Evolutionary conservation across 2,113 vertebrate species (phyloP), one percentile per base, ranked within the genome.

Genomic region (Bubo scandiacus): DNA sequence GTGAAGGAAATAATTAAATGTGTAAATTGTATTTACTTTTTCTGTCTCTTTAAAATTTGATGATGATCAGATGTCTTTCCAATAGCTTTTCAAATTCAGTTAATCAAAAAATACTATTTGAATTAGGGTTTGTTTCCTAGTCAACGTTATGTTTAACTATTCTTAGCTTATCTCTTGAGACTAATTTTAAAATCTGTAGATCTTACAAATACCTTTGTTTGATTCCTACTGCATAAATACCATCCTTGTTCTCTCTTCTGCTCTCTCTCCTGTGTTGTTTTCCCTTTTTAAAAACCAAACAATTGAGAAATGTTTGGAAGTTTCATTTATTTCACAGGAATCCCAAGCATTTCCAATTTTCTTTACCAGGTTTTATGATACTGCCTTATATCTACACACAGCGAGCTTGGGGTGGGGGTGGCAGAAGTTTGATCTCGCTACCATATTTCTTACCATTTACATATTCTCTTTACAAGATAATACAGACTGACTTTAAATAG

Each of bases 41-140:
- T 85, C 77, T 15, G 55, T 82, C 22, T 74, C 23, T 71, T 55
- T 71, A 94, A 89, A 97, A 78, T 77, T 62, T 54, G 58, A 8
- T 75, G 57, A 81, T 61, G 47, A 74, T 86, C 63, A 71, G 45
- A 61, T 89, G 66, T 93, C 79, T 87, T 90, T 92, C 59, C 29
- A 25, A 88, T 12, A 92, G 49, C 29, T 90, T 94, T 95, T 88
- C 32, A 73, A 91, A 87, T 74, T 84, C 75, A 86, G 16, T 66
- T 80, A 96, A 87, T 94, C 29, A 95, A 96, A 96, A 88, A 92
- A 27, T 75, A 36, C 19, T 67, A 34, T 94, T 89, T 55, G 52
- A 88, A 32, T 90, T 63, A 54, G 13, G 54, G 62, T 59, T 79
- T 65, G 65, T 75, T 89, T 73, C 38, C 23, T 92, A 78, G 34